Base-by-base conservation (phyloP, 2,888 invertebrate species). In the Bruchidius siliquastri region DNA sequence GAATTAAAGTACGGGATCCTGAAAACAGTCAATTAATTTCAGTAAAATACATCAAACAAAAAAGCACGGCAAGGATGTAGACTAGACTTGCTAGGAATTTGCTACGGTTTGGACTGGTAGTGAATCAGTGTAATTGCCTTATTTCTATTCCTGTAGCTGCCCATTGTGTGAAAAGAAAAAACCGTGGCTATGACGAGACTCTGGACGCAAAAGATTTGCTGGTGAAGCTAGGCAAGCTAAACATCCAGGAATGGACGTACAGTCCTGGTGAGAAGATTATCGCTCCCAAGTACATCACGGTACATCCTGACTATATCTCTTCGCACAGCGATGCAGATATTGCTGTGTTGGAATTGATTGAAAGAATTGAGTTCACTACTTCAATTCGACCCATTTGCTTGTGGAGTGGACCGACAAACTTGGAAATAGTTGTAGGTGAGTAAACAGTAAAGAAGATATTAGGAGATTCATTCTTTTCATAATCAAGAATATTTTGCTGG, bases 301-400 rank as follows among this genome's bases (percentile, higher is more conserved):
- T 90, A 0, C 90, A 91, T 77, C 89, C 90, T 0, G 85, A 88
- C 21, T 91, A 90, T 85, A 89, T 89, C 81, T 87, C 88, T 22
- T 86, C 88, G 0, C 87, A 87, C 0, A 90, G 88, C 81, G 88
- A 88, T 76, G 88, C 88, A 0, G 91, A 92, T 80, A 84, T 91
- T 66, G 89, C 90, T 0, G 85, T 92, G n/a, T 82, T 92, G 72
- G 86, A 86, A 66, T 84, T 91, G 66, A 85, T 87, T 0, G 88
- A 89, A 69, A 80, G 86, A 0, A 88, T 89, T 0, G 83, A 86
- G 10, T 90, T 89, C 82, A 88, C 88, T 0, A 88, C 88, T 75
- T 88, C 87, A 81, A 90, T 92, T 69, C 85, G 89, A 26, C 90
- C 92, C 0, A 88, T 90, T 13, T 92, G 92, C 79, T 85, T 91